Evolutionary conservation across 2,113 vertebrate species (phyloP), one percentile per base, ranked within the genome.

Genomic region (Perca fluviatilis): DNA sequence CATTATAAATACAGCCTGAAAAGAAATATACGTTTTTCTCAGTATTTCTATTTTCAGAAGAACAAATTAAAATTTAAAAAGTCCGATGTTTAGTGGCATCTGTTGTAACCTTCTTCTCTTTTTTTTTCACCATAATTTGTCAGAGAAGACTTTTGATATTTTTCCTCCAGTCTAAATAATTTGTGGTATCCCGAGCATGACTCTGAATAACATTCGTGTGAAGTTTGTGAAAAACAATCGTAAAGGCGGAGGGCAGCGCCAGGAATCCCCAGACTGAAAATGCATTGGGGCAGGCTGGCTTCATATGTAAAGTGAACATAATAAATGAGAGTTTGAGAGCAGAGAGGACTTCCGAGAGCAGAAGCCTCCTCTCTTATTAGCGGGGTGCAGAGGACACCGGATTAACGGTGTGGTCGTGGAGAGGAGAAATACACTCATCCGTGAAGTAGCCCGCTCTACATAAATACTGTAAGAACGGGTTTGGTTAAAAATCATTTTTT

Each of bases 251-350:
- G 83, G 79, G 86, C 81, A 89, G 47, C 62, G 40, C 18, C 50
- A 67, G 79, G 85, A 91, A 89, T 85, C 74, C 49, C 78, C 89
- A 88, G 73, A 61, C 82, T 79, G 67, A 69, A 85, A 90, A 91
- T 16, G 50, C 86, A 86, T 85, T 21, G 80, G 25, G 46, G 36
- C 77, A 40, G 65, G 3, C 69, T 23, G 65, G 58, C 64, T 58
- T 63, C 85, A 50, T 74, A n/a, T 81, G 71, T 80, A 83, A 86
- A 80, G 86, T 60, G 82, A 80, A 75, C 43, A 76, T 93, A 88
- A 88, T 85, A 86, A 91, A 91, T 92, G 85, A 88, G 64, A 87
- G 83, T 88, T 85, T 80, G 80, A 90, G 82, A 74, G 88, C 80
- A 69, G 23, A 79, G 68, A 80, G 80, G 57, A 84, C 82, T 87